Evolutionary conservation across 2,888 invertebrate genomes (phyloP).

Genomic region (Acanthacorydalis orientalis): DNA sequence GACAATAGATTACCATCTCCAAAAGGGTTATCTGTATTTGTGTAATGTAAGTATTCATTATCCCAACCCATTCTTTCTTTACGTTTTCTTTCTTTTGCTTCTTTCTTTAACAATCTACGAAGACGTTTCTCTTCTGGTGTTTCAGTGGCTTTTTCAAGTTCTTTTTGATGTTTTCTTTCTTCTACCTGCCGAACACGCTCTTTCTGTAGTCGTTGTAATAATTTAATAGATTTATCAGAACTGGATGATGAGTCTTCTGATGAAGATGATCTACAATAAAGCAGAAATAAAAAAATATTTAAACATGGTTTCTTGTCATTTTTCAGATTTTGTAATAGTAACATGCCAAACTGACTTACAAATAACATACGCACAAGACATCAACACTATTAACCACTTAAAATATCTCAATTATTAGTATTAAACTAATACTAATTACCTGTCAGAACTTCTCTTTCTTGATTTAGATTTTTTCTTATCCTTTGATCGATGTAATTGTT

Average conservation of each 20-base stretch:
- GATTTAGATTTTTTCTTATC: no score
- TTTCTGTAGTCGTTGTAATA: conserved; percentile 55
- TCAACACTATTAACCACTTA: no score
- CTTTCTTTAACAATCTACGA: conserved; percentile 76
- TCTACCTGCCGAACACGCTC: conserved; percentile 47
- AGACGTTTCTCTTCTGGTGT: conserved; percentile 84
- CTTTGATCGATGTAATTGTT: no score
- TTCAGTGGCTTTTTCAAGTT: conserved; percentile 70
- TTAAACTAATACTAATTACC: no score
- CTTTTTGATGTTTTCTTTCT: conserved; percentile 51
- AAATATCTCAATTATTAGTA: no score
- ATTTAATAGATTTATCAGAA: conserved; percentile 39
- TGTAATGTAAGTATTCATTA: conserved; percentile 90
- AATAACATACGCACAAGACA: no score
- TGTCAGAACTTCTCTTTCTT: no score
- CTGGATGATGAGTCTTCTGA: conserved; percentile 16
- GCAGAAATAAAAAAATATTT: no score
- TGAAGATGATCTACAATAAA: conserved; percentile 12
- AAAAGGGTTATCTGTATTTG: conserved; percentile 96
- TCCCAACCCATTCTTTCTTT: conserved; percentile 96
- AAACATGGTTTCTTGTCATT: no score
- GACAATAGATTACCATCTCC: conserved; percentile 91
- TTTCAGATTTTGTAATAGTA: no score
- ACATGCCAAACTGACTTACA: no score
- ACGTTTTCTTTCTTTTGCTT: conserved; percentile 71